phyloP scores from a whole-genome alignment of 2,888 invertebrate genomes.

The Aleiodes testaceus region DNA sequence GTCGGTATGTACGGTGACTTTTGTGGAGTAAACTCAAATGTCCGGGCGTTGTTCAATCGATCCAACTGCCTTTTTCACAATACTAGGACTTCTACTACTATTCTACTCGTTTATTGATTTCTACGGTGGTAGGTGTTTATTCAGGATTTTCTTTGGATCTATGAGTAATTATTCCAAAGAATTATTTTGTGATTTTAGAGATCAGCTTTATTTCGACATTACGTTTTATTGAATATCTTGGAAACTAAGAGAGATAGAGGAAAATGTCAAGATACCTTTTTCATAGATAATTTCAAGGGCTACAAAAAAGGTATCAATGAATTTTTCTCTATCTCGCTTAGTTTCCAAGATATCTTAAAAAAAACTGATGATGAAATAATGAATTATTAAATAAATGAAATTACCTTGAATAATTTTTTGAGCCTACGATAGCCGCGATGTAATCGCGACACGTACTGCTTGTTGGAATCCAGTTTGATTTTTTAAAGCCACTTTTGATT shows the following conservation, averaged over 20 bases:
- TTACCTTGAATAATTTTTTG: slow-evolving; percentile 72
- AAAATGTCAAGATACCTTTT: no score
- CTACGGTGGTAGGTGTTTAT: not conserved
- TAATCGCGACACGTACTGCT: slow-evolving; percentile 73
- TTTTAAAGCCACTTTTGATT: slow-evolving; percentile 70
- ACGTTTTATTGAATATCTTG: no score
- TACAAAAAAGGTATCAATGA: no score
- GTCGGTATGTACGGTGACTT: slow-evolving; percentile 23
- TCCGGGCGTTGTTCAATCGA: slow-evolving; percentile 31
- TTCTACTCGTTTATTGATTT: slow-evolving; percentile 12
- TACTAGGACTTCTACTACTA: not conserved
- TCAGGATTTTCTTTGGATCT: not conserved
- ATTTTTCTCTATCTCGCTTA: no score
- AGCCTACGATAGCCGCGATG: slow-evolving; percentile 72
- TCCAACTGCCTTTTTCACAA: not conserved
- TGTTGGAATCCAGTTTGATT: slow-evolving; percentile 73
- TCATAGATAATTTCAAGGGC: no score
- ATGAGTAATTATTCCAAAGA: not conserved
- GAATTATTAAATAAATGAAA: slow-evolving; percentile 1
- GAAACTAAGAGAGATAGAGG: no score
- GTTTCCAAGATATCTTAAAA: no score
- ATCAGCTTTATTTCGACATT: not conserved
- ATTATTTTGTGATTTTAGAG: not conserved
- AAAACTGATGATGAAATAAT: no score
- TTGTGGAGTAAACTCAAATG: slow-evolving; percentile 15